phyloP scores from a whole-genome alignment of 2,797 vertebrate genomes.

The Halcyon leucocephala region DNA sequence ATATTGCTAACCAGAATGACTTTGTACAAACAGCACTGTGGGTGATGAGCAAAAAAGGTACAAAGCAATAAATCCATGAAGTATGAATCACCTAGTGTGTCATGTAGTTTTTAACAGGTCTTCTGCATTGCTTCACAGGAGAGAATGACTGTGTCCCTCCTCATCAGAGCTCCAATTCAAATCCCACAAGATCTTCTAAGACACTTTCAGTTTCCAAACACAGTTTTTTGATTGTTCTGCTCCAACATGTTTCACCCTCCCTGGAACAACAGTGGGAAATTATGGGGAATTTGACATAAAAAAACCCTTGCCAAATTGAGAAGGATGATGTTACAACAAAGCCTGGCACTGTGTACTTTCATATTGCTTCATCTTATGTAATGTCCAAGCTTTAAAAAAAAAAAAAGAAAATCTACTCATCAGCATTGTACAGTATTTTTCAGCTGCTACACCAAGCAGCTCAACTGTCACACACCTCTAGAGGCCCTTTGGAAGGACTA shows the following conservation, averaged over 20 bases:
- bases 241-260: background rate
- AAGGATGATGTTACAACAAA: background rate
- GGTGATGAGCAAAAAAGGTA: background rate
- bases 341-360: fast-evolving
- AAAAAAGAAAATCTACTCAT: background rate
- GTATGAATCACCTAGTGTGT: background rate
- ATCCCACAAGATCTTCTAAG: background rate
- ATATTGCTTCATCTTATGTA: background rate
- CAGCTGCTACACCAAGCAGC: background rate
- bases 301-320: background rate
- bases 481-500: background rate
- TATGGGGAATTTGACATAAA: background rate
- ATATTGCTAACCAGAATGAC: background rate
- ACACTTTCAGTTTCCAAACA: background rate
- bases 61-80: background rate
- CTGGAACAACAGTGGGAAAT: background rate
- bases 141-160: background rate
- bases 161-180: background rate
- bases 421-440: background rate
- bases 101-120: background rate
- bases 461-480: background rate
- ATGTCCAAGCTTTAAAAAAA: background rate
- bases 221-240: background rate
- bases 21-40: background rate
- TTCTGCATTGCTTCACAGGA: fast-evolving